Evolutionary conservation across 2,888 invertebrate species (phyloP), one percentile per base, ranked within the genome.

Genomic region (Palloptera scutellata): DNA sequence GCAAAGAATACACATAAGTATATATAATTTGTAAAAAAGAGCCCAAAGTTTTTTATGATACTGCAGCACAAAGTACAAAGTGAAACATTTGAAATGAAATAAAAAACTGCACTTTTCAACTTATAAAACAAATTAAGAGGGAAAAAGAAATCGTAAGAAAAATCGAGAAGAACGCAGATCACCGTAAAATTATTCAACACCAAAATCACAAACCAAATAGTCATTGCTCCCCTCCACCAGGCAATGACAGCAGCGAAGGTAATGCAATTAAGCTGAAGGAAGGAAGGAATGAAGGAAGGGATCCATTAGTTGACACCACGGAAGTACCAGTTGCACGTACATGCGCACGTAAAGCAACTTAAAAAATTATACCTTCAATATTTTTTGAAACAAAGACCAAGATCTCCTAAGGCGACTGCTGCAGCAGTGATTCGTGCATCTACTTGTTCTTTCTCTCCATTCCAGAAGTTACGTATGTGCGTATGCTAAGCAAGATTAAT

Each of bases 401-500:
- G 63, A 51, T 9, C 41, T 51, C 52, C 59, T 61, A 54, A 66
- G 64, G 66, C 67, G 64, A 54, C 48, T 15, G 41, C 20, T 58
- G 66, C 45, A 57, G 63, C 65, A 61, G 48, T 69, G 63, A 55
- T n/a, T 54, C 13, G 58, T 58, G 42, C 42, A 63, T 45, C 48
- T 57, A 5, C 43, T 40, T 48, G 6, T 15, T 12, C 13, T 40
- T 48, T 41, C 45, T 45, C 64, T 10, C 52, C 66, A 66, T 61
- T 41, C 57, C 20, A 6, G 52, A 20, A 20, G 45, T 52, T 51
- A 59, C 51, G 48, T 42, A 43, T 17, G 45, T 55, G 58, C 64
- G 67, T 61, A 62, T 20, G 62, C 63, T 78, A 76, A 74, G 77
- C 72, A 81, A 81, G 81, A 81, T 81, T 81, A 81, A 81, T 81